Evolutionary conservation across 2,113 vertebrate genomes (phyloP).

Genomic region (Struthidea cinerea): DNA sequence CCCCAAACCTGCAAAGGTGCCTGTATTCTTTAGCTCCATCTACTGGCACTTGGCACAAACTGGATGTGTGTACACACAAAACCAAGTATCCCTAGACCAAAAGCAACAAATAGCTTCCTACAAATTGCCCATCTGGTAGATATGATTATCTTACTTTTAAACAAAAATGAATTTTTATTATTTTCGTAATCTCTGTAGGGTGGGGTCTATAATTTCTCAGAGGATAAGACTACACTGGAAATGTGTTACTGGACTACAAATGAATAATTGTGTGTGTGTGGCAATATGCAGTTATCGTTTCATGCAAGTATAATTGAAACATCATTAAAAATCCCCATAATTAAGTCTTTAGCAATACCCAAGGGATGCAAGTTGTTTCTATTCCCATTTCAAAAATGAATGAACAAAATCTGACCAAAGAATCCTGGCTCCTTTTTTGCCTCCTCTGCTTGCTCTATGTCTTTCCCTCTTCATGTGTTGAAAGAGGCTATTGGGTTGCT

Average conservation of each 20-base stretch:
- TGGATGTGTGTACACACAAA: not conserved
- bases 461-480: not conserved
- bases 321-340: conserved; percentile 3
- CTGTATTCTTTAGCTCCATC: conserved; percentile 55
- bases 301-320: conserved; percentile 48
- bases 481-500: not conserved
- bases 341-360: conserved; percentile 57
- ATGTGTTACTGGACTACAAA: conserved; percentile 34
- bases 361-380: conserved; percentile 32
- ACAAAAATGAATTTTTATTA: conserved; percentile 4
- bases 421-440: not conserved
- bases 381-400: conserved; percentile 46
- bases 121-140: conserved; percentile 27
- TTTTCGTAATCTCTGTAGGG: conserved; percentile 13
- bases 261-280: conserved; percentile 52
- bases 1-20: not conserved
- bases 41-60: conserved; percentile 21
- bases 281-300: conserved; percentile 21
- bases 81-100: not conserved
- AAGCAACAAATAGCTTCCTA: conserved; percentile 10
- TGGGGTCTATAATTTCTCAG: conserved; percentile 30
- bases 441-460: not conserved
- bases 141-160: conserved; percentile 26
- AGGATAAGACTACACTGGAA: conserved; percentile 1
- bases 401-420: conserved; percentile 43